Conservation (phyloP, 1,140 invertebrate genomes). For the Nylanderia fulva region DNA sequence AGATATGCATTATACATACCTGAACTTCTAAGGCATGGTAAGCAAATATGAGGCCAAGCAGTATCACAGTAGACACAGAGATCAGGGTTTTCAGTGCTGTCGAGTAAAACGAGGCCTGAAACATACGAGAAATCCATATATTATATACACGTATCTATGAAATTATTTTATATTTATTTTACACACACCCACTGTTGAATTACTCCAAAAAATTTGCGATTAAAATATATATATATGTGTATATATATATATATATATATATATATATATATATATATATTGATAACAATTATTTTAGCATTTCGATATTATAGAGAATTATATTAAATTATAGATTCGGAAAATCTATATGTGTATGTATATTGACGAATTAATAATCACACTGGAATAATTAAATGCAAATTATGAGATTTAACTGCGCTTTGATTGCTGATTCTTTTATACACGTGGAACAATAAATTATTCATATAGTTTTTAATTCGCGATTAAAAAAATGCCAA, state of each 20-base stretch:
- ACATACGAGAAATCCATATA: slow-evolving; percentile 82
- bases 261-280: too few relatives aligned
- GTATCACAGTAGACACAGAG: slow-evolving; percentile 99
- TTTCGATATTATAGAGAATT: background rate
- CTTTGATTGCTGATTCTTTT: slow-evolving; percentile 21
- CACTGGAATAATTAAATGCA: background rate
- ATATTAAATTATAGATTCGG: background rate
- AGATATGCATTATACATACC: slow-evolving; percentile 88
- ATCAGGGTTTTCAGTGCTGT: slow-evolving; percentile 99
- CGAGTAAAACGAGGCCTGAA: slow-evolving; percentile 97
- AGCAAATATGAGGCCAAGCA: slow-evolving; percentile 99
- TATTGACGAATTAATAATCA: slow-evolving; percentile 1
- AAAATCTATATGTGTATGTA: too few relatives aligned
- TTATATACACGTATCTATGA: background rate
- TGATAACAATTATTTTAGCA: background rate
- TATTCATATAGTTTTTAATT: slow-evolving; percentile 42
- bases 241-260: too few relatives aligned
- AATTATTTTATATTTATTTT: background rate
- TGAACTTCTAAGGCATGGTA: slow-evolving; percentile 99
- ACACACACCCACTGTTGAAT: background rate
- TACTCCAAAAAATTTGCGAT: background rate
- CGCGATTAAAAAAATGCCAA: background rate
- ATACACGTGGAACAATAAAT: slow-evolving; percentile 42
- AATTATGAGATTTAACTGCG: background rate
- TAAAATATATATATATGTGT: background rate